Evolutionary conservation across 2,113 vertebrate genomes (phyloP).

Genomic region (Lampris megalopsis): DNA sequence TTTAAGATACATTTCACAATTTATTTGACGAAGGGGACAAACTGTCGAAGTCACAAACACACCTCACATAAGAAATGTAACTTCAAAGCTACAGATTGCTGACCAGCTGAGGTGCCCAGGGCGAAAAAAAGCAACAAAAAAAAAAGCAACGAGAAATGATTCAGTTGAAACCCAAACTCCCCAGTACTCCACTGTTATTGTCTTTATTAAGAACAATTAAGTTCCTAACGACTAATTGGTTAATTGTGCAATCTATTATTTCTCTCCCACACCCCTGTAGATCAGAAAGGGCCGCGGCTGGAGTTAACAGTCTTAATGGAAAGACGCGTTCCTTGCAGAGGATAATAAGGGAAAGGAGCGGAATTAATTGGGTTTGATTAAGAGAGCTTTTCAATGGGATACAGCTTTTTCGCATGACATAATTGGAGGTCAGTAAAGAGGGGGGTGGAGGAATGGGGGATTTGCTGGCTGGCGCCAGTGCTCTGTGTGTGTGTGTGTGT

Average conservation of each 20-base stretch:
- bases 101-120: conserved; percentile 10
- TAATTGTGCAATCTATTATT: conserved; percentile 83
- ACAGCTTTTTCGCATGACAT: conserved; percentile 87
- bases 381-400: conserved; percentile 86
- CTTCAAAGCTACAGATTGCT: conserved; percentile 9
- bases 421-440: conserved; percentile 82
- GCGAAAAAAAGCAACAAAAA: not conserved
- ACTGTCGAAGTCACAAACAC: conserved; percentile 7
- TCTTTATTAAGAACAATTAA: conserved; percentile 81
- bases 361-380: conserved; percentile 92
- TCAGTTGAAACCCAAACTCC: conserved; percentile 25
- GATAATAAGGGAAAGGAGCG: conserved; percentile 88
- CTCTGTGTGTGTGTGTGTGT: conserved; percentile 26
- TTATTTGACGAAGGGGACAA: not conserved
- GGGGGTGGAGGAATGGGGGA: conserved; percentile 39
- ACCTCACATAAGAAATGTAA: not conserved
- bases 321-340: conserved; percentile 73
- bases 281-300: conserved; percentile 75
- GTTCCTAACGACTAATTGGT: conserved; percentile 85
- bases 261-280: conserved; percentile 62
- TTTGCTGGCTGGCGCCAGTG: conserved; percentile 84
- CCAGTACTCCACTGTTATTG: conserved; percentile 45
- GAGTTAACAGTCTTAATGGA: conserved; percentile 83
- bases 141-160: not conserved
- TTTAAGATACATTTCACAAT: not conserved